Evolutionary conservation across 2,888 invertebrate genomes (phyloP), one percentile per base, ranked within the genome.

Genomic region (Andrena camellia): DNA sequence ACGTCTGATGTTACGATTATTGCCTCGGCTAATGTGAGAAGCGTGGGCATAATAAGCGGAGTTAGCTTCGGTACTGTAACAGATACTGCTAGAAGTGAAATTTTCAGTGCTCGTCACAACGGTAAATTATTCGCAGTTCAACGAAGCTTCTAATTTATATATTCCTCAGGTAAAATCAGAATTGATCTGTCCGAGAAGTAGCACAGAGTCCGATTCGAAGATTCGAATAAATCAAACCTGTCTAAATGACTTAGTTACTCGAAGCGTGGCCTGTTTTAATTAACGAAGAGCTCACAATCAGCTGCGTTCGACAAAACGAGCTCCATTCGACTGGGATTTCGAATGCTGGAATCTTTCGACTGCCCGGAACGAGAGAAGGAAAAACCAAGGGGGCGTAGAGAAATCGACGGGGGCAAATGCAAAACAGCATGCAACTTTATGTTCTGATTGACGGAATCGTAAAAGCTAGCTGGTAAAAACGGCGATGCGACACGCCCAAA

Each of bases 371-470:
- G 2, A n/a, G 10, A 10, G 20, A 5, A 2, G 4, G 63, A 23
- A 26, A 42, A 33, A 33, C n/a, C 5, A 4, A 52, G n/a, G 26
- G 50, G 63, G 52, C 35, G 2, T 29, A 10, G 73, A 20, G 33
- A 66, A 63, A 77, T 71, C 77, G 64, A n/a, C 33, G n/a, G 13
- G 23, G 35, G 64, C 26, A 23, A 64, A 71, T 70, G 20, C 54
- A 26, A 57, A 71, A 26, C 33, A 29, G 57, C 67, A 60, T 23
- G 77, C 23, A 20, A 13, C 76, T 59, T 54, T 33, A 63, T 23
- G 71, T 71, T 50, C 77, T 20, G 72, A 77, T 77, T 59, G 64
- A 72, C 74, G 78, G 35, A 57, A 74, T 68, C 74, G n/a, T 78
- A 62, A 68, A 74, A 70, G n/a, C 17, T 57, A 4, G 50, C 10